Base-by-base conservation (phyloP, 2,113 vertebrate species). In the Cyrtonyx montezumae region DNA sequence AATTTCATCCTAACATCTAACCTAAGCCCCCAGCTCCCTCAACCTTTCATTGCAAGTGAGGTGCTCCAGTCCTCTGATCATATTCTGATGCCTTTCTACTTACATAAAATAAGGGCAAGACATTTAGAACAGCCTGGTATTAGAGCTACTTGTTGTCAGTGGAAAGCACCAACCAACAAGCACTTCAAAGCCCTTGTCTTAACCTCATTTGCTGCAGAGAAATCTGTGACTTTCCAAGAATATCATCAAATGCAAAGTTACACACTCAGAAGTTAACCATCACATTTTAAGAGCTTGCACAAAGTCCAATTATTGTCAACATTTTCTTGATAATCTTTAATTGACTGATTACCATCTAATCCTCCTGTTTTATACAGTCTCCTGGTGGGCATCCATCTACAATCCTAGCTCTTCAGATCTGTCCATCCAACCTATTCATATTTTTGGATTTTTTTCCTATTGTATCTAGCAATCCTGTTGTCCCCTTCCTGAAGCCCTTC, bases 401-500 rank as follows among this genome's bases (percentile, higher is more conserved):
- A 34, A 53, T 12, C 6, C 9, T 28, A 67, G 12, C 6, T 56
- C 6, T 92, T 82, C 43, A 92, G 8, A 6, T 49, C 17, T 63
- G 26, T 6, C 6, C 8, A 4, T 69, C 25, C 63, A 83, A 20
- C 1, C 3, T 51, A 4, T 0, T 14, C 1, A 11, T 34, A 53
- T 53, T 67, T 53, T 48, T n/a, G 1, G 7, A 55, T 8, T 49
- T 55, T 76, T 79, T 71, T 73, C 9, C 28, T 66, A 0, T 22
- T 42, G 8, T 32, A 17, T 30, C 9, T 11, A n/a, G 45, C 43
- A 58, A 8, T 34, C 23, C 18, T 55, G 3, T 8, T 15, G 63
- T 34, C n/a, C n/a, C n/a, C n/a, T n/a, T n/a, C n/a, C n/a, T n/a
- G n/a, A 51, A 9, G 11, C 6, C 5, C 7, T 62, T 58, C n/a